Percentiles rank a stretch among this genome's conserved stretches.
Evolutionary conservation across 2,797 vertebrate species (phyloP).

Genomic region (Staurois parvus): DNA sequence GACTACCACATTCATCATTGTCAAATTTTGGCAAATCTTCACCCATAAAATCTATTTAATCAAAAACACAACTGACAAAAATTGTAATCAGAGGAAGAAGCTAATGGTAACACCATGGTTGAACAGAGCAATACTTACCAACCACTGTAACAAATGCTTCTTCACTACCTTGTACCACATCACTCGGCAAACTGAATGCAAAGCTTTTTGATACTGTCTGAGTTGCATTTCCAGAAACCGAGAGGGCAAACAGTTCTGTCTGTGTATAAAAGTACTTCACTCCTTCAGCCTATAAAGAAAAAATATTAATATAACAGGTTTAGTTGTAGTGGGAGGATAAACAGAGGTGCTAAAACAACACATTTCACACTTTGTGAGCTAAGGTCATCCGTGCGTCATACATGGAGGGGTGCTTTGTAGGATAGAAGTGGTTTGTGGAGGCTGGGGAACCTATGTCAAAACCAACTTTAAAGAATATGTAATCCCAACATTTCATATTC

Average conservation of each 20-base stretch:
- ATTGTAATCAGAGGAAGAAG: background rate
- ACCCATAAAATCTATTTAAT: too few species aligned
- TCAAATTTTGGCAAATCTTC: too few species aligned
- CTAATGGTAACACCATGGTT: background rate
- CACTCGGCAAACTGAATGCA: conserved; percentile 72
- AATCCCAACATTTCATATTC: too few species aligned
- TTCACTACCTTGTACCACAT: conserved; percentile 72
- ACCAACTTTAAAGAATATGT: too few species aligned
- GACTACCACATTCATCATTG: too few species aligned
- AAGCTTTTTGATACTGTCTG: conserved; percentile 60
- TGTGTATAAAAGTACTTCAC: conserved; percentile 68
- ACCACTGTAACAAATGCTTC: conserved; percentile 69
- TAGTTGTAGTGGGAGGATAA: background rate
- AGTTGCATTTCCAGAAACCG: background rate
- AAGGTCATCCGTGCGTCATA: background rate
- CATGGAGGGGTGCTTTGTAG: background rate
- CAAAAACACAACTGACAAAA: background rate
- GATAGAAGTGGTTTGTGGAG: too few species aligned
- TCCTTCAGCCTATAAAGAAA: conserved; percentile 69
- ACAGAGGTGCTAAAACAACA: background rate
- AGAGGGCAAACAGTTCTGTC: conserved; percentile 71
- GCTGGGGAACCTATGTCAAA: too few species aligned
- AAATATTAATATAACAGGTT: background rate
- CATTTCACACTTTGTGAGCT: background rate
- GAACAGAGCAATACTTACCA: conserved; percentile 66